phyloP scores from a whole-genome alignment of 2,888 invertebrate genomes.

The Drosophila infuscata region DNA sequence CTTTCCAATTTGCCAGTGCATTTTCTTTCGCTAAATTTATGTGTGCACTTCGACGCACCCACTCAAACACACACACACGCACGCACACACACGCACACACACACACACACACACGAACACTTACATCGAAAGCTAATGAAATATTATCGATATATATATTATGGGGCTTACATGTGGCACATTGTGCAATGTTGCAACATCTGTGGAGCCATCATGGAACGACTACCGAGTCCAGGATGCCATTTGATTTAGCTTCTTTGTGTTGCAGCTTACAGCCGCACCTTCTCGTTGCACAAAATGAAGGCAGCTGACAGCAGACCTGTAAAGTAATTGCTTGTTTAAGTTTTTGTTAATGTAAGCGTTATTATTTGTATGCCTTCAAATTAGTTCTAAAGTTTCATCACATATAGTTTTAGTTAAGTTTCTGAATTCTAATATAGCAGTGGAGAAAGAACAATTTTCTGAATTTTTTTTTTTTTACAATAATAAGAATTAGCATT shows the following conservation, averaged over 20 bases:
- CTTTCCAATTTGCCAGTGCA: slow-evolving; percentile 75
- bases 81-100: too few relatives aligned
- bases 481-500: not conserved
- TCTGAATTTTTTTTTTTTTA: not conserved
- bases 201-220: slow-evolving; percentile 39
- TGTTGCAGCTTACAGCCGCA: slow-evolving; percentile 10
- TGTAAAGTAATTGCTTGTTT: not conserved
- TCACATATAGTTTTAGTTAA: not conserved
- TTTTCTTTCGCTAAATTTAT: slow-evolving; percentile 73
- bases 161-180: slow-evolving; percentile 64
- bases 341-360: not conserved
- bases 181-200: slow-evolving; percentile 57
- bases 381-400: not conserved
- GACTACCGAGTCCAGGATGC: slow-evolving; percentile 10
- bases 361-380: not conserved
- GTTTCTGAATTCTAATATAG: not conserved
- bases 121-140: slow-evolving; percentile 62
- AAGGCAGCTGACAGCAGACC: not conserved
- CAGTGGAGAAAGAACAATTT: not conserved
- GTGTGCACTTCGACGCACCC: slow-evolving; percentile 67
- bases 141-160: slow-evolving; percentile 81
- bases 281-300: not conserved
- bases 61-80: slow-evolving; percentile 22
- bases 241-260: slow-evolving; percentile 30
- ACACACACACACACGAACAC: not conserved